A percentile compares a stretch with the other conserved stretches of the same genome.
These are phyloP conservation scores for Anolis sagrei DNA, from an alignment of 2,113 vertebrate species.

Conservation along the genomic window DNA sequence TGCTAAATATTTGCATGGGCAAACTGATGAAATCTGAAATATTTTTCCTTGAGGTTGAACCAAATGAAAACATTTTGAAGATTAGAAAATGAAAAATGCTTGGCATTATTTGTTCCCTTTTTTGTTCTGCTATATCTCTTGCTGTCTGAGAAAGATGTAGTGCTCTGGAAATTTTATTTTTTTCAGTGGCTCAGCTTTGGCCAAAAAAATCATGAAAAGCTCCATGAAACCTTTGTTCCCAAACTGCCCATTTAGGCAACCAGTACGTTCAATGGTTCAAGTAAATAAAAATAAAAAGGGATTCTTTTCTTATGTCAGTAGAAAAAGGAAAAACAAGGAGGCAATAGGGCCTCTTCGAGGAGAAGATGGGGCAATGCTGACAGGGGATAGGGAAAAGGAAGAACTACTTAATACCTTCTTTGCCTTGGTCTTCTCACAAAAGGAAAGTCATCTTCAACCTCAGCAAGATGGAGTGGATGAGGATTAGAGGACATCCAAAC, in stretches of 20 bases:
- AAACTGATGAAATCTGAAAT: background rate
- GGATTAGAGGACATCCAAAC: too few species aligned
- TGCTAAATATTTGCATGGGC: constrained; percentile 7
- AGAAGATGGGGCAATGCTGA: too few species aligned
- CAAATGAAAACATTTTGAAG: background rate
- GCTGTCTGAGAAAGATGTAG: background rate
- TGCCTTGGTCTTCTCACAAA: too few species aligned
- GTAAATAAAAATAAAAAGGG: too few species aligned
- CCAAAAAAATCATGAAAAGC: background rate
- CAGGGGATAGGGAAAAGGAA: too few species aligned
- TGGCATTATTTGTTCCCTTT: background rate
- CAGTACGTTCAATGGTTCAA: background rate
- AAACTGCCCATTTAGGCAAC: background rate
- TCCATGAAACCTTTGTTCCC: background rate
- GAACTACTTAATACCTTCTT: too few species aligned
- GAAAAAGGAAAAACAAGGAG: too few species aligned
- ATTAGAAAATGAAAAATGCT: background rate
- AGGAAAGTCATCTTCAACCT: too few species aligned
- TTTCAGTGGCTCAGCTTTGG: background rate
- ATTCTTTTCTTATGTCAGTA: too few species aligned
- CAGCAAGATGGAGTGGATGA: too few species aligned
- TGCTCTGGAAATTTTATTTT: background rate
- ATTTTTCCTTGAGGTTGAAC: background rate
- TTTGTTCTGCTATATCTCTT: background rate
- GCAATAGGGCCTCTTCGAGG: too few species aligned